phyloP scores from a whole-genome alignment of 2,113 vertebrate species.

The Clupea harengus region DNA sequence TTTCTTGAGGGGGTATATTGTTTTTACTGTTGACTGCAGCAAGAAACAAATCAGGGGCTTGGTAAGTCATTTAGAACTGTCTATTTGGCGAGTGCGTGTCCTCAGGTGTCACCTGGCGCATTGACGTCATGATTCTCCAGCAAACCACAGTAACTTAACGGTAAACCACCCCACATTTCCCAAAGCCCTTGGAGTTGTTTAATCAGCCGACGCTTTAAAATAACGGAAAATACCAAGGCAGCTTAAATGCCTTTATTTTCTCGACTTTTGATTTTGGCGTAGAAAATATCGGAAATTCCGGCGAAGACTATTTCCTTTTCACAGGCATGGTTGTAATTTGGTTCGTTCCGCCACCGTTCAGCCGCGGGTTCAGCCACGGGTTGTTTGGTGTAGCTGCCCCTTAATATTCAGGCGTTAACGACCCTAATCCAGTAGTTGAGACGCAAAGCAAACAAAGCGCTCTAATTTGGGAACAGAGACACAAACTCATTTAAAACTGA shows the following conservation, averaged over 20 bases:
- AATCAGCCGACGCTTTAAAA: background rate
- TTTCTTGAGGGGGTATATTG: background rate
- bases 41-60: background rate
- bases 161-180: background rate
- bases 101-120: background rate
- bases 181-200: background rate
- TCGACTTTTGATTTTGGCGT: slow-evolving; percentile 3
- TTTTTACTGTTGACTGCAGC: background rate
- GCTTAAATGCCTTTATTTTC: background rate
- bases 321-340: background rate
- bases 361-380: background rate
- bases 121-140: slow-evolving; percentile 4
- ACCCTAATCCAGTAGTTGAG: too few relatives aligned
- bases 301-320: background rate
- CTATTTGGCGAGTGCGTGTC: background rate
- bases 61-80: background rate
- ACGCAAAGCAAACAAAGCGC: background rate
- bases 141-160: background rate
- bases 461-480: background rate
- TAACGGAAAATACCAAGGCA: background rate
- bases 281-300: background rate
- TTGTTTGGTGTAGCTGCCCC: background rate
- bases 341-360: background rate
- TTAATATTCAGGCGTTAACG: too few relatives aligned
- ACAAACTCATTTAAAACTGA: too few relatives aligned